Evolutionary conservation across 2,113 vertebrate genomes (phyloP).

Genomic region (Eidolon helvum): DNA sequence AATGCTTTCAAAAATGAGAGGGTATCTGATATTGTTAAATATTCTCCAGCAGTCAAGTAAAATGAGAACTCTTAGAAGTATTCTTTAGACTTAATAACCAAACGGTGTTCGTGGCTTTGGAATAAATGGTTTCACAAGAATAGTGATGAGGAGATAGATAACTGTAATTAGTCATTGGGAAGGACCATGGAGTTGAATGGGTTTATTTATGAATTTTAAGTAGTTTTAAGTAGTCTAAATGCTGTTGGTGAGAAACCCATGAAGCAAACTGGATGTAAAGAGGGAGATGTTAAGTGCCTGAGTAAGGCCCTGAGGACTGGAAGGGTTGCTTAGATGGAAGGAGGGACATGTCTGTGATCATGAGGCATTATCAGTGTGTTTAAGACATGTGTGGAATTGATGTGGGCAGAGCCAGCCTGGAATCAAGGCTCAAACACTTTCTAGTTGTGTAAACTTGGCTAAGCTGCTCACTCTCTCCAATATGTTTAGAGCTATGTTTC

Average conservation of each 20-base stretch:
- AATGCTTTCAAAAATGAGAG: neutral
- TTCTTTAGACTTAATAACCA: neutral
- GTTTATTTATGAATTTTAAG: neutral
- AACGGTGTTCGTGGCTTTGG: neutral
- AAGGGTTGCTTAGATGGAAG: neutral
- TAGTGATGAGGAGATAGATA: neutral
- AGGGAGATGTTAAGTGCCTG: neutral
- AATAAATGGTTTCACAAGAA: neutral
- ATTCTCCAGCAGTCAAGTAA: neutral
- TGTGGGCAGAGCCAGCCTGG: neutral
- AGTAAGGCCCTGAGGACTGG: neutral
- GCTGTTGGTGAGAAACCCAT: neutral
- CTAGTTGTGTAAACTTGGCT: neutral
- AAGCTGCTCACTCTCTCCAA: neutral
- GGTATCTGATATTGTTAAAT: neutral
- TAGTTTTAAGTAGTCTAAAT: neutral
- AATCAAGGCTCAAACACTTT: neutral
- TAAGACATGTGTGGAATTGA: neutral
- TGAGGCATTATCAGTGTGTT: neutral
- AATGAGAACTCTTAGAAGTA: neutral
- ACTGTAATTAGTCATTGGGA: neutral
- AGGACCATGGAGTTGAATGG: neutral
- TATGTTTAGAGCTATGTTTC: neutral
- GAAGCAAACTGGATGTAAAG: neutral
- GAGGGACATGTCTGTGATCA: neutral